A percentile compares a stretch with the other conserved stretches of the same genome.
phyloP scores from a whole-genome alignment of 2,797 vertebrate species.

The Leptatherina wallacei region DNA sequence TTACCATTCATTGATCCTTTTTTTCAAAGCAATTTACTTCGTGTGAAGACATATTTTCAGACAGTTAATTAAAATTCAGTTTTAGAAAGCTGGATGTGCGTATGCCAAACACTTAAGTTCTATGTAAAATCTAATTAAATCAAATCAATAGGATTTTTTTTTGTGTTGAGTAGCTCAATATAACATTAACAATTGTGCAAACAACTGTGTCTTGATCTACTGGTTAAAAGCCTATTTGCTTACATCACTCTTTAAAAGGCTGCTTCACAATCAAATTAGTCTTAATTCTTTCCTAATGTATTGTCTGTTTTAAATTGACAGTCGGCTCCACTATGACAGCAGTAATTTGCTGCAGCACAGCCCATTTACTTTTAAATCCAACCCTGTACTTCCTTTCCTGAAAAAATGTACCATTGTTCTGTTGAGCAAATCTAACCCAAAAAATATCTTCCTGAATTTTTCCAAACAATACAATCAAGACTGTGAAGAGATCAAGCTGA shows the following conservation, averaged over 20 bases:
- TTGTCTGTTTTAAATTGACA: constrained; percentile 7
- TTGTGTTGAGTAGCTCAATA: no score
- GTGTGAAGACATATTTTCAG: no score
- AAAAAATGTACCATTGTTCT: constrained; percentile 23
- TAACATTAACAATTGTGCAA: no score
- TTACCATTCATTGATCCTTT: no score
- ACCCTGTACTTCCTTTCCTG: constrained; percentile 3
- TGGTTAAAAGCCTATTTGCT: constrained; percentile 6
- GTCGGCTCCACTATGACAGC: neutral
- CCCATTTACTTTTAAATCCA: constrained; percentile 3
- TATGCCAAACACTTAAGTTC: no score
- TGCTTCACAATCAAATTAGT: neutral
- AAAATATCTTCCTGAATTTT: neutral
- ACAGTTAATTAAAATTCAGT: no score
- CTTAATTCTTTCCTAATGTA: constrained; percentile 9
- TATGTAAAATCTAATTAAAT: no score
- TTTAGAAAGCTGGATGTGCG: no score
- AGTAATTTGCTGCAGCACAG: neutral
- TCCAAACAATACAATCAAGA: constrained; percentile 19
- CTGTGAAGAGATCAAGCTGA: constrained; percentile 29
- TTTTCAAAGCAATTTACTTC: no score
- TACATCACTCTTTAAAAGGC: neutral
- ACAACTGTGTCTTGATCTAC: no score
- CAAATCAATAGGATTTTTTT: no score
- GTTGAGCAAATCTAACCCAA: constrained; percentile 17